Evolutionary conservation across 2,797 vertebrate species (phyloP), one percentile per base, ranked within the genome.

Genomic region (Microctenopoma steveboyesi): DNA sequence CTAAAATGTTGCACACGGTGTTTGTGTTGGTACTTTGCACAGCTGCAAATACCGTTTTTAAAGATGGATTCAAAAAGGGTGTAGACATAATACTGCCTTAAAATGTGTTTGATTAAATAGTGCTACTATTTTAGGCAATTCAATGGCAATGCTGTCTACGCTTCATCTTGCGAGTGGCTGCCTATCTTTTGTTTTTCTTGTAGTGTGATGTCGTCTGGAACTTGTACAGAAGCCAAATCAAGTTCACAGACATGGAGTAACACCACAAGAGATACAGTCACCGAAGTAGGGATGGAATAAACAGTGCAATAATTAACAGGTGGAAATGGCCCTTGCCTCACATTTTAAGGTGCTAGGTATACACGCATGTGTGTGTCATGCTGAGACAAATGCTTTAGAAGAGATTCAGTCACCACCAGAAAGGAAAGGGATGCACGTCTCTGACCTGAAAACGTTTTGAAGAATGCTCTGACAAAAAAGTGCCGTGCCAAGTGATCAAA

Each of bases 251-350:
- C 73, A 78, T 30, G 4, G 69, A 76, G 79, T 52, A 77, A 68
- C 45, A 71, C 73, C 79, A 82, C 52, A 49, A 76, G 66, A 54
- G 78, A 80, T 69, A 64, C 59, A 53, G 74, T 82, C 70, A 51
- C 75, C 48, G 35, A 48, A 63, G 72, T 69, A 66, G 73, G 80
- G 86, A 74, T 55, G 61, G 87, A 90, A 78, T 85, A 86, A 91
- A 91, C 89, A 90, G 93, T 94, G 94, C 94, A 95, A 95, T 95
- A 95, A 95, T 92, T 86, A 89, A 89, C 90, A 87, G 88, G 88
- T 86, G 78, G 78, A 86, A 87, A 77, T 35, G 81, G 84, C 86
- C 86, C 83, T 90, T 85, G 76, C 73, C 79, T 83, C 84, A 88
- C 82, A 79, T 81, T 81, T 80, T 57, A 88, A 91, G 92, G 93